A percentile compares a stretch with the other conserved stretches of the same genome.
Evolutionary conservation across 2,797 vertebrate genomes (phyloP).

Genomic region (Gobio occitaniae): DNA sequence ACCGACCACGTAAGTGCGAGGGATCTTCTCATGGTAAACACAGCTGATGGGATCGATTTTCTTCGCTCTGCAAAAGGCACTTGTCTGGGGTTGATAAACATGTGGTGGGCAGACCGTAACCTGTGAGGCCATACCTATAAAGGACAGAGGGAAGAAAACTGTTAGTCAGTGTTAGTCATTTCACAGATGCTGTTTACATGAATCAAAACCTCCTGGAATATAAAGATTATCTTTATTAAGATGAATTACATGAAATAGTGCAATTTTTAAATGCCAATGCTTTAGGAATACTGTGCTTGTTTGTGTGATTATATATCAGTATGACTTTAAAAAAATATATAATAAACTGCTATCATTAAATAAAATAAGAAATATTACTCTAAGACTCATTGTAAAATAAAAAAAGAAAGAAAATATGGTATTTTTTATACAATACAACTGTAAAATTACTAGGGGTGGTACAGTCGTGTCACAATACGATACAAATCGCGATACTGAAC

Average conservation of each 20-base stretch:
- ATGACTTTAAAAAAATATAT: too few relatives aligned
- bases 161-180: not conserved
- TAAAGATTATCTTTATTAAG: not conserved
- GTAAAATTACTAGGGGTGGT: too few relatives aligned
- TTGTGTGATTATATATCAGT: too few relatives aligned
- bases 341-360: too few relatives aligned
- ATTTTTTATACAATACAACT: too few relatives aligned
- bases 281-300: not conserved
- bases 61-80: constrained; percentile 97
- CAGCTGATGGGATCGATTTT: constrained; percentile 91
- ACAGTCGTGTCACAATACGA: too few relatives aligned
- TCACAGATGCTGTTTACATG: constrained; percentile 14
- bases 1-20: constrained; percentile 89
- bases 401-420: too few relatives aligned
- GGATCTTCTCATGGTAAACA: constrained; percentile 88
- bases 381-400: too few relatives aligned
- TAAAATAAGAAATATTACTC: too few relatives aligned
- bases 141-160: constrained; percentile 1
- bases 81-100: constrained; percentile 97
- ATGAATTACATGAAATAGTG: not conserved
- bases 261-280: not conserved
- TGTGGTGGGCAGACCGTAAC: constrained; percentile 96
- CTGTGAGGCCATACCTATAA: constrained; percentile 97
- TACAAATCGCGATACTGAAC: too few relatives aligned
- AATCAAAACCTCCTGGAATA: not conserved